A percentile compares a stretch with the other conserved stretches of the same genome.
Evolutionary conservation across 2,797 vertebrate genomes (phyloP).

Genomic region (Pristis pectinata): DNA sequence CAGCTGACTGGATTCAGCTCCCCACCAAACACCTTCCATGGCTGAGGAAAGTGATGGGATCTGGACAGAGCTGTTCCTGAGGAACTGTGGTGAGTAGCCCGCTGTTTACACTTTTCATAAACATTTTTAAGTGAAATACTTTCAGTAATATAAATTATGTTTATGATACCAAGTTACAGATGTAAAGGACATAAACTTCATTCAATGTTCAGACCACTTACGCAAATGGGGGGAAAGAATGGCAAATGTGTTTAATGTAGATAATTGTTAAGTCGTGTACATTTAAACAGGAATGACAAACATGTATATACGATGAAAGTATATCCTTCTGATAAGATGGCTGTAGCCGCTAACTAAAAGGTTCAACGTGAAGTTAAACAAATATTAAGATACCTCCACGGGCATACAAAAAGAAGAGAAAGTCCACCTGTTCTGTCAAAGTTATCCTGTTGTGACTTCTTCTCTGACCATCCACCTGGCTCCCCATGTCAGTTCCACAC

Average conservation of each 20-base stretch:
- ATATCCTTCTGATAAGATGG: background rate
- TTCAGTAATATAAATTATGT: background rate
- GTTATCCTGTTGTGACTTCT: background rate
- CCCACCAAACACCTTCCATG: background rate
- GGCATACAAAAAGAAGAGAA: background rate
- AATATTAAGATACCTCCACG: background rate
- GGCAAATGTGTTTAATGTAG: background rate
- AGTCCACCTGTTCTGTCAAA: background rate
- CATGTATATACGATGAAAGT: background rate
- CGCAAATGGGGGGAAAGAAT: background rate
- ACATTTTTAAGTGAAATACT: background rate
- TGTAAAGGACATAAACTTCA: background rate
- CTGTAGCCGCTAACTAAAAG: background rate
- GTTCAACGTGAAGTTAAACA: conserved; percentile 17
- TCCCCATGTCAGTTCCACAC: background rate
- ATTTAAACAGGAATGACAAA: background rate
- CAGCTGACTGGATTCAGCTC: too few species aligned
- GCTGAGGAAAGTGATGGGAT: background rate
- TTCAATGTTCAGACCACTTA: background rate
- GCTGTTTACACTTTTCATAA: conserved; percentile 1
- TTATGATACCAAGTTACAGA: background rate
- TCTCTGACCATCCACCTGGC: too few species aligned
- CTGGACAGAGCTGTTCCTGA: background rate
- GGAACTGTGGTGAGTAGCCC: background rate
- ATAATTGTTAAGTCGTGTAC: background rate